A percentile compares a stretch with the other conserved stretches of the same genome.
These are phyloP conservation scores for Scalopus aquaticus DNA, from an alignment of 2,113 vertebrate species.

Conservation along the genomic window DNA sequence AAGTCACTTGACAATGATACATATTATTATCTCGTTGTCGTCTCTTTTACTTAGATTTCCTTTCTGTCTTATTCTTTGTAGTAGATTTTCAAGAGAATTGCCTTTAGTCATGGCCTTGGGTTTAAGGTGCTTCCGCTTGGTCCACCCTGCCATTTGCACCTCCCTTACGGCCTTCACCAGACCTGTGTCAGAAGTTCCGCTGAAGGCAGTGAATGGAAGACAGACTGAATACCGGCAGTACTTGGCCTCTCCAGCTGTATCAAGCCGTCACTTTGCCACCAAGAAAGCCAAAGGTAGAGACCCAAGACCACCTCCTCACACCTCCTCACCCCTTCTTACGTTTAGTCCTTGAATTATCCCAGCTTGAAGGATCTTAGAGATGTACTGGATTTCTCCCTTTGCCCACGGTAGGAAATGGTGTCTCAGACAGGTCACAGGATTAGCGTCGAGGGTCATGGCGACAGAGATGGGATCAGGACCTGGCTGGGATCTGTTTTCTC, in stretches of 20 bases:
- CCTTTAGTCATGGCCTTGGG: slow-evolving; percentile 79
- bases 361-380: neutral
- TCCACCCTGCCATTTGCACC: slow-evolving; percentile 81
- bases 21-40: slow-evolving; percentile 22
- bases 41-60: slow-evolving; percentile 23
- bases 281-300: slow-evolving; percentile 92
- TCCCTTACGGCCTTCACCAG: slow-evolving; percentile 46
- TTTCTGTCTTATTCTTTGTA: slow-evolving; percentile 46
- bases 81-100: slow-evolving; percentile 28
- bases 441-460: neutral
- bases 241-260: slow-evolving; percentile 47
- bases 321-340: neutral
- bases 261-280: slow-evolving; percentile 89
- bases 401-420: neutral
- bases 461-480: neutral
- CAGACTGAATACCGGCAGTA: slow-evolving; percentile 30
- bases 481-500: slow-evolving; percentile 13
- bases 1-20: slow-evolving; percentile 11
- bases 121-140: slow-evolving; percentile 81
- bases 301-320: neutral
- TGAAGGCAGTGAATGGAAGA: slow-evolving; percentile 31
- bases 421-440: neutral
- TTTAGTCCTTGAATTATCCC: neutral
- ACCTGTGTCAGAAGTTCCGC: slow-evolving; percentile 51
- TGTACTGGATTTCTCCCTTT: neutral